These are phyloP conservation scores for Mungos mungo DNA, from an alignment of 2,113 vertebrate genomes.

Conservation along the genomic window DNA sequence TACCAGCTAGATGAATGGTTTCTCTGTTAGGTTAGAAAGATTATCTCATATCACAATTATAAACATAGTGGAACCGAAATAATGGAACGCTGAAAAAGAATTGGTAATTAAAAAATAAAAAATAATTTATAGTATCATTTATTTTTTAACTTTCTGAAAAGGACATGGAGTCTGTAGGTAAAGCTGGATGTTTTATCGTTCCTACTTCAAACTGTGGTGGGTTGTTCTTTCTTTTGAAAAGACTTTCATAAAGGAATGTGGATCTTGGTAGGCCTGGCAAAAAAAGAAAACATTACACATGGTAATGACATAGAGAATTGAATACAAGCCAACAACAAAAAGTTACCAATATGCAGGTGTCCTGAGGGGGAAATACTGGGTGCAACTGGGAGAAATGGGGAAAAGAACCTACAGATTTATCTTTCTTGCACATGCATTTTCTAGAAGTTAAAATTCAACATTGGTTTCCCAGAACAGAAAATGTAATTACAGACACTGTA, in stretches of 20 bases:
- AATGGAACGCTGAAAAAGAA: neutral
- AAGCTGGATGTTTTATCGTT: conserved; percentile 32
- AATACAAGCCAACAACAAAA: conserved; percentile 31
- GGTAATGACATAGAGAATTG: neutral
- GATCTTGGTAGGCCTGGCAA: neutral
- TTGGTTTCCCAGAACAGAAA: conserved; percentile 42
- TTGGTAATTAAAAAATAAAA: neutral
- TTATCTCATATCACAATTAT: neutral
- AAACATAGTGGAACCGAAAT: neutral
- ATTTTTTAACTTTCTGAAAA: conserved; percentile 13
- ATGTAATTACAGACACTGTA: neutral
- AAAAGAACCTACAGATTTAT: neutral
- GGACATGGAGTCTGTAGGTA: neutral
- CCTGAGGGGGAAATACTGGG: neutral
- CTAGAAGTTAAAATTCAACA: conserved; percentile 13
- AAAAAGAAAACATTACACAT: neutral
- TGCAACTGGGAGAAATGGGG: neutral
- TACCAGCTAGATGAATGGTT: neutral
- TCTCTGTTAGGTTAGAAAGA: neutral
- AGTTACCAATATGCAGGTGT: neutral
- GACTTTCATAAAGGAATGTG: conserved; percentile 28
- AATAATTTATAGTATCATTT: neutral
- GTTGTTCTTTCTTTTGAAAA: conserved; percentile 57
- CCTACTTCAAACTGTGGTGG: conserved; percentile 17
- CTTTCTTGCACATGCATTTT: conserved; percentile 2